A percentile compares a stretch with the other conserved stretches of the same genome.
Evolutionary conservation across 2,113 vertebrate genomes (phyloP).

Genomic region (Dicerorhinus sumatrensis): DNA sequence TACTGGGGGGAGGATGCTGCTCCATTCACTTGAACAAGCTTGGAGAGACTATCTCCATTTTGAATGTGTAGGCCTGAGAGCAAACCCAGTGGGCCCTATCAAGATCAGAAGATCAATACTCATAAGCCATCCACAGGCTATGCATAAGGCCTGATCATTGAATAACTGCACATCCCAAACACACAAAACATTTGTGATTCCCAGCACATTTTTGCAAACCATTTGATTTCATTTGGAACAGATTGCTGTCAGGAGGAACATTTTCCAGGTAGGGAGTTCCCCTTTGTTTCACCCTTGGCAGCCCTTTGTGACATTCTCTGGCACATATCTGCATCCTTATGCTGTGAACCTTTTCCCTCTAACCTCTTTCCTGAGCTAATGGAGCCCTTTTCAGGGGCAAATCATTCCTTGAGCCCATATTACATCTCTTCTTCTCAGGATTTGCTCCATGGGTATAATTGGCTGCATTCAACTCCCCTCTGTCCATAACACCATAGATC

Average conservation of each 20-base stretch:
- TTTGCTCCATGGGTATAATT: slow-evolving; percentile 61
- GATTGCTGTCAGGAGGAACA: slow-evolving; percentile 21
- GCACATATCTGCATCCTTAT: not conserved
- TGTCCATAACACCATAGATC: slow-evolving; percentile 67
- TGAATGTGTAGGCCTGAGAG: no score
- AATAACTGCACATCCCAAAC: slow-evolving; percentile 9
- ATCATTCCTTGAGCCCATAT: slow-evolving; percentile 33
- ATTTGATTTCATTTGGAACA: slow-evolving; percentile 39
- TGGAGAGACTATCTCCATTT: not conserved
- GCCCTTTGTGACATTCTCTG: slow-evolving; percentile 28
- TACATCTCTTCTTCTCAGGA: slow-evolving; percentile 14
- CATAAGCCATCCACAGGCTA: not conserved
- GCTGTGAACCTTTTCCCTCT: not conserved
- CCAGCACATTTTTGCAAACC: slow-evolving; percentile 9
- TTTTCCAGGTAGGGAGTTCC: slow-evolving; percentile 35
- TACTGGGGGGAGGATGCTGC: no score
- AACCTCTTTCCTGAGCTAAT: slow-evolving; percentile 5
- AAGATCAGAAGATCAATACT: not conserved
- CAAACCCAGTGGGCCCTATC: not conserved
- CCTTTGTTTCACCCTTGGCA: not conserved
- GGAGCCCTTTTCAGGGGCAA: slow-evolving; percentile 38
- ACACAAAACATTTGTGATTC: not conserved
- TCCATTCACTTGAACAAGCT: not conserved
- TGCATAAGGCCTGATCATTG: not conserved
- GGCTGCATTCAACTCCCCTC: slow-evolving; percentile 57